Evolutionary conservation across 2,113 vertebrate species (phyloP).

Genomic region (Phaetusa simplex): DNA sequence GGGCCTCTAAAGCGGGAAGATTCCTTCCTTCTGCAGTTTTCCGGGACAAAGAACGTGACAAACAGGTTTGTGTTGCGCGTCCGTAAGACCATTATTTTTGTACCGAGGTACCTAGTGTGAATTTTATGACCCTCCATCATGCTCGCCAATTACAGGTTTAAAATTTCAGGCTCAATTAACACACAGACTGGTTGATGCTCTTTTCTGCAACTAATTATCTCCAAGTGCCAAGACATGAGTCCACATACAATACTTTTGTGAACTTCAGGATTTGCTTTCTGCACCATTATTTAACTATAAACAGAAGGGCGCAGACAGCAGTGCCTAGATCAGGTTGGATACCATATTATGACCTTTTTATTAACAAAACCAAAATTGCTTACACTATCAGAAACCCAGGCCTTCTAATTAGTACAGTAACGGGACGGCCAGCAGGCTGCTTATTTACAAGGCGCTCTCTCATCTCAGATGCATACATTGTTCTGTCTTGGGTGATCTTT

Average conservation of each 20-base stretch:
- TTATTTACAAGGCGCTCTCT: background rate
- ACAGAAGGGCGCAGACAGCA: background rate
- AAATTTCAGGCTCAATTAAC: constrained; percentile 52
- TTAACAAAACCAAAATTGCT: background rate
- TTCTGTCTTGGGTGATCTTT: background rate
- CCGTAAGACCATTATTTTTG: background rate
- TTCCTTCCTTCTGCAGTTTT: background rate
- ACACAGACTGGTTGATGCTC: background rate
- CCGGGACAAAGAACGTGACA: background rate
- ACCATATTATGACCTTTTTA: constrained; percentile 19
- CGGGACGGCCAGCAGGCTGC: background rate
- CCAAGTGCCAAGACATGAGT: background rate
- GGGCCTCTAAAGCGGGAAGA: background rate
- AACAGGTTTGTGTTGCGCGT: background rate
- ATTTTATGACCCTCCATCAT: background rate
- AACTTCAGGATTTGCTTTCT: constrained; percentile 28
- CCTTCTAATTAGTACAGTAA: background rate
- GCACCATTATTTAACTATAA: background rate
- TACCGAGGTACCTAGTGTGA: background rate
- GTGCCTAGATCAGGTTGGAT: background rate
- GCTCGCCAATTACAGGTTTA: background rate
- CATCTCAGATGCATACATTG: background rate
- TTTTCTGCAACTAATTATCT: constrained; percentile 35
- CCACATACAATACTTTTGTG: background rate
- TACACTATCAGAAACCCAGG: background rate